These are phyloP conservation scores for Agonopterix subpropinquella DNA, from an alignment of 2,888 invertebrate genomes.

Conservation along the genomic window DNA sequence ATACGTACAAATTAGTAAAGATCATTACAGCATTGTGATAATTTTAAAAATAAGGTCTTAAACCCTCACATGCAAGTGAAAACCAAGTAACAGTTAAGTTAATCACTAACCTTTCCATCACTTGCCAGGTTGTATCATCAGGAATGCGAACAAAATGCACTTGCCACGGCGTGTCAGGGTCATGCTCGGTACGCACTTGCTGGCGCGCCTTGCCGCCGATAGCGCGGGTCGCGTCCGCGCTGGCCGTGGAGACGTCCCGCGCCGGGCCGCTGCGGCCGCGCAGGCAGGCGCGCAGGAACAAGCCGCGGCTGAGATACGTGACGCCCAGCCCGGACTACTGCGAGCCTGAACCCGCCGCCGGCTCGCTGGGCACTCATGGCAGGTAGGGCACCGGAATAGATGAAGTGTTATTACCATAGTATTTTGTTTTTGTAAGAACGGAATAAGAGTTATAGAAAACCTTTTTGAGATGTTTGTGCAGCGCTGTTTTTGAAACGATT, in stretches of 20 bases:
- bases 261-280: constrained; percentile 53
- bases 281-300: constrained; percentile 47
- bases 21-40: too few relatives aligned
- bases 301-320: constrained; percentile 82
- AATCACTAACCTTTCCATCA: too few relatives aligned
- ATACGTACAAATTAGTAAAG: too few relatives aligned
- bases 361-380: constrained; percentile 85
- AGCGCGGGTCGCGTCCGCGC: constrained; percentile 77
- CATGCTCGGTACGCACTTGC: constrained; percentile 88
- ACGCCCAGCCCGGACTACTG: constrained; percentile 91
- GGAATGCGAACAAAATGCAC: constrained; percentile 81
- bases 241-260: constrained; percentile 54
- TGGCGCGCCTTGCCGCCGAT: constrained; percentile 83
- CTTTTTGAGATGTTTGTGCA: too few relatives aligned
- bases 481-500: too few relatives aligned
- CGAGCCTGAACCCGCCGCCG: constrained; percentile 81
- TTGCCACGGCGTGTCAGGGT: constrained; percentile 90
- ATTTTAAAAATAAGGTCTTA: too few relatives aligned
- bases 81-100: too few relatives aligned
- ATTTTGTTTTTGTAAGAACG: too few relatives aligned
- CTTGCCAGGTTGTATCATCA: constrained; percentile 73
- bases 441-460: too few relatives aligned
- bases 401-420: constrained; percentile 11
- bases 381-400: constrained; percentile 65
- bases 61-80: too few relatives aligned